These are phyloP conservation scores for Manduca sexta DNA, from an alignment of 1,140 invertebrate species.

Conservation along the genomic window DNA sequence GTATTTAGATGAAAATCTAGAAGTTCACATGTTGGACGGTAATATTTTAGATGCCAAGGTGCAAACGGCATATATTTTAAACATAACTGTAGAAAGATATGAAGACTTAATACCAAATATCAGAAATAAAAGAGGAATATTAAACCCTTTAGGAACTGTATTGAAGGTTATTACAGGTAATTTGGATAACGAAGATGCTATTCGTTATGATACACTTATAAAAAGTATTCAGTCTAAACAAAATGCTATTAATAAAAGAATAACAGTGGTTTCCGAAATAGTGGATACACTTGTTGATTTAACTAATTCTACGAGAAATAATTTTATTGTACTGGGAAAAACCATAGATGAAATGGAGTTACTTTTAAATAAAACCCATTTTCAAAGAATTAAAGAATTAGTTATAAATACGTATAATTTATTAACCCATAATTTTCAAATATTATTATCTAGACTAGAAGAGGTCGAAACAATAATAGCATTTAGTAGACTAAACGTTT, in stretches of 20 bases:
- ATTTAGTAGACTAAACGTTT: slow-evolving; percentile 12
- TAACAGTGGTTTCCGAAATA: slow-evolving; percentile 11
- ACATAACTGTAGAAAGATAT: slow-evolving; percentile 13
- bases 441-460: slow-evolving; percentile 1
- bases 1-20: slow-evolving; percentile 3
- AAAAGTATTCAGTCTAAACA: slow-evolving; percentile 8
- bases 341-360: background rate
- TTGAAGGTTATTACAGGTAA: slow-evolving; percentile 11
- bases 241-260: slow-evolving; percentile 8
- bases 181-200: slow-evolving; percentile 8
- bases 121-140: slow-evolving; percentile 7
- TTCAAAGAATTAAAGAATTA: slow-evolving; percentile 1
- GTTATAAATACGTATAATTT: slow-evolving; percentile 6
- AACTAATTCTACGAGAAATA: slow-evolving; percentile 4
- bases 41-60: slow-evolving; percentile 5
- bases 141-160: slow-evolving; percentile 1
- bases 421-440: slow-evolving; percentile 11
- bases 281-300: slow-evolving; percentile 6
- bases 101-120: slow-evolving; percentile 7
- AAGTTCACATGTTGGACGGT: slow-evolving; percentile 6
- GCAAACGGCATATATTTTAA: slow-evolving; percentile 12
- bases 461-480: slow-evolving; percentile 13
- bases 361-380: background rate
- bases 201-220: slow-evolving; percentile 7
- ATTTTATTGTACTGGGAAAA: slow-evolving; percentile 4